phyloP scores from a whole-genome alignment of 2,888 invertebrate species.

The Dryomyza anilis region DNA sequence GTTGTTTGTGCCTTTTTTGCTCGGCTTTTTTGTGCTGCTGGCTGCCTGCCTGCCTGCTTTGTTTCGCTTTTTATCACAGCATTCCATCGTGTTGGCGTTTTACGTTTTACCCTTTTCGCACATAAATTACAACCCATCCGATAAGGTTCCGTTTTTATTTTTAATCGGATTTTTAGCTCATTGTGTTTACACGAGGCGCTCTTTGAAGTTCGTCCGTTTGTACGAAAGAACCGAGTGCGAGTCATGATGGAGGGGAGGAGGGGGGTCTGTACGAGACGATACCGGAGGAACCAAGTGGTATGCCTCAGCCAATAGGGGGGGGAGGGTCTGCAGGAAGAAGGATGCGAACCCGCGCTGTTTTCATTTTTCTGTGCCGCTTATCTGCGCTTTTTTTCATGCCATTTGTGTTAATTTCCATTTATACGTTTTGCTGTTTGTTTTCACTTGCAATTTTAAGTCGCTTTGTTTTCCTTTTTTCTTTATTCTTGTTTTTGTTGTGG shows the following conservation, averaged over 20 bases:
- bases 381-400: constrained; percentile 54
- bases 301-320: constrained; percentile 3
- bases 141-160: constrained; percentile 55
- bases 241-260: too few relatives aligned
- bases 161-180: constrained; percentile 51
- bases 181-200: constrained; percentile 9
- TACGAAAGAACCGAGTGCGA: not conserved
- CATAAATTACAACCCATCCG: constrained; percentile 56
- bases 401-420: constrained; percentile 50
- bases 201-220: constrained; percentile 10
- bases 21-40: constrained; percentile 28
- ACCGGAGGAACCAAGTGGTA: not conserved
- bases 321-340: not conserved
- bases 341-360: not conserved
- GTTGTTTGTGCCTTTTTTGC: not conserved
- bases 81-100: constrained; percentile 38
- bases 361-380: constrained; percentile 44
- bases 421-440: constrained; percentile 25
- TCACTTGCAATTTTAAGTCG: constrained; percentile 32
- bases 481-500: constrained; percentile 24
- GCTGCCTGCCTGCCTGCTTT: constrained; percentile 36
- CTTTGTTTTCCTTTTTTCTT: constrained; percentile 41
- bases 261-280: not conserved
- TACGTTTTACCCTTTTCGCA: constrained; percentile 53
- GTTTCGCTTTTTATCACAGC: constrained; percentile 48